phyloP scores from a whole-genome alignment of 1,140 invertebrate species.

The Macrosteles quadrilineatus region DNA sequence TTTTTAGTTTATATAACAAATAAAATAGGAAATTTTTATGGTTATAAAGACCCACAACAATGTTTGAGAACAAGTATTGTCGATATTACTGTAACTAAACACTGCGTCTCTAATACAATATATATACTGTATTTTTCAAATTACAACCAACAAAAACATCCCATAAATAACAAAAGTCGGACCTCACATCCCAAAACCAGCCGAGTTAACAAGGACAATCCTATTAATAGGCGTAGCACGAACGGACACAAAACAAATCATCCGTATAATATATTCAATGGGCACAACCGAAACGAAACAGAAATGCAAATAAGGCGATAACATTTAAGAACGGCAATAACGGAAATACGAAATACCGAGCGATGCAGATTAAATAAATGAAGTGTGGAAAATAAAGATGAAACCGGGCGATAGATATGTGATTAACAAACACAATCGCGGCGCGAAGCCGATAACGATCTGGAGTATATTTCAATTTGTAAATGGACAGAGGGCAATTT shows the following conservation, averaged over 20 bases:
- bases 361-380: constrained; percentile 16
- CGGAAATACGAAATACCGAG: constrained; percentile 1
- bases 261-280: constrained; percentile 28
- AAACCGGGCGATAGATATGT: not conserved
- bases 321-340: constrained; percentile 24
- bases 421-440: constrained; percentile 22
- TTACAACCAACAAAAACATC: too few relatives aligned
- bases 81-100: too few relatives aligned
- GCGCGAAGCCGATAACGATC: not conserved
- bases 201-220: too few relatives aligned
- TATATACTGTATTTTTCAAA: too few relatives aligned
- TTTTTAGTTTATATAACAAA: too few relatives aligned
- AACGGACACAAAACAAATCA: constrained; percentile 17
- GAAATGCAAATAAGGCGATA: constrained; percentile 14
- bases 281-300: not conserved
- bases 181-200: too few relatives aligned
- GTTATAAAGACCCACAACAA: too few relatives aligned
- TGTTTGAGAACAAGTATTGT: too few relatives aligned
- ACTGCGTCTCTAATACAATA: too few relatives aligned
- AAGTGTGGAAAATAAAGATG: constrained; percentile 22
- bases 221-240: not conserved
- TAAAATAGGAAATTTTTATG: too few relatives aligned
- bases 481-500: constrained; percentile 24
- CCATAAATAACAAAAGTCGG: too few relatives aligned
- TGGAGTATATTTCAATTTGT: constrained; percentile 23